A percentile compares a stretch with the other conserved stretches of the same genome.
Conservation (phyloP, 2,797 vertebrate species). For the Cryptoblepharus egeriae region DNA sequence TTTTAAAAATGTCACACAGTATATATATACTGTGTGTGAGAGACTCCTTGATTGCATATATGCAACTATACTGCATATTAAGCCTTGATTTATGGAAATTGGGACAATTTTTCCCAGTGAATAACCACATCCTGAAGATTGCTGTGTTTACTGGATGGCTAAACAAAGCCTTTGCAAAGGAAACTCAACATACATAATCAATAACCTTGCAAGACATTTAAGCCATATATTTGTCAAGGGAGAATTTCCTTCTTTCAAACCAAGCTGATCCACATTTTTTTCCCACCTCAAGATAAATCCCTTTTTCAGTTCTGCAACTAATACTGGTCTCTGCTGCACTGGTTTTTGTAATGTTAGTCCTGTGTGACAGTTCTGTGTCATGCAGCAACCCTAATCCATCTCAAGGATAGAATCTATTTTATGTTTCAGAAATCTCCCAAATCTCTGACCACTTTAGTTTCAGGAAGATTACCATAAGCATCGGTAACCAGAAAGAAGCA, state of each 20-base stretch:
- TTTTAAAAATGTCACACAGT: not conserved
- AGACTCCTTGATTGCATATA: not conserved
- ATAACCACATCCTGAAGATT: conserved; percentile 35
- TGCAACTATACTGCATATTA: conserved; percentile 46
- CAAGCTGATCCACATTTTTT: conserved; percentile 48
- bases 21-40: too few relatives aligned
- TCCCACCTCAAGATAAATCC: conserved; percentile 54
- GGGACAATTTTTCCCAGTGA: conserved; percentile 34
- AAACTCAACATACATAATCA: conserved; percentile 51
- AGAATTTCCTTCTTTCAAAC: conserved; percentile 52
- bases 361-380: conserved; percentile 65
- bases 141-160: conserved; percentile 38
- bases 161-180: conserved; percentile 29
- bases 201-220: conserved; percentile 62
- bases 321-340: conserved; percentile 47
- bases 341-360: conserved; percentile 57
- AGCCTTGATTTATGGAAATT: conserved; percentile 41
- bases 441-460: conserved; percentile 67
- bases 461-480: conserved; percentile 67
- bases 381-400: conserved; percentile 59
- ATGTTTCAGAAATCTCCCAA: conserved; percentile 67
- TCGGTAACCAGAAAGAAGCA: conserved; percentile 64
- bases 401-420: conserved; percentile 71
- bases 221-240: conserved; percentile 53
- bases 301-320: conserved; percentile 48